Evolutionary conservation across 2,888 invertebrate genomes (phyloP), one percentile per base, ranked within the genome.

Genomic region (Nomada fabriciana): DNA sequence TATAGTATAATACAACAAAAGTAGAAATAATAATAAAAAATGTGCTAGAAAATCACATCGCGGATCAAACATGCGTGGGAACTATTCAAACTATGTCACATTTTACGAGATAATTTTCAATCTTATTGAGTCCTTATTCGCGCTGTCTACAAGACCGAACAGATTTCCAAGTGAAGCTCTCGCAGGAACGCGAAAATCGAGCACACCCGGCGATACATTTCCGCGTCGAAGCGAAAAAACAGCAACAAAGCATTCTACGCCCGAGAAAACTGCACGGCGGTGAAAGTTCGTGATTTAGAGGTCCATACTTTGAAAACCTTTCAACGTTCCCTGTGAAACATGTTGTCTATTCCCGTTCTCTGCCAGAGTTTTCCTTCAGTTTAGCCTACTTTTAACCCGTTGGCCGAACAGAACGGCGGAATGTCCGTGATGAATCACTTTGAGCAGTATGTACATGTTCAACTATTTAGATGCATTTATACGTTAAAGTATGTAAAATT

Each of bases 261-360:
- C 10, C 59, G 43, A 18, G 65, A 55, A 78, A 60, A 55, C 52
- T 71, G 23, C 23, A 53, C 43, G 36, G 20, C 42, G 25, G 47
- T 47, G 36, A 67, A 70, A 80, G 60, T 76, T 70, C 57, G 43
- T 61, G 80, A 80, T 80, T 80, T 80, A 76, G 57, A 50, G 53
- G 47, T 36, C 36, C 36, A 36, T 59, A 71, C 71, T 76, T 57
- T 23, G 29, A 42, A 57, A 71, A 70, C 70, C 61, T 65, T 70
- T 60, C 63, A 57, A 18, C 47, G 42, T 52, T 52, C 7, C 57
- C 29, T 47, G 60, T 52, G 57, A 59, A 76, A 79, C 75, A 60
- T 61, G 52, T 59, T 61, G 42, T 55, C 61, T 50, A 68, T 57
- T 42, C 63, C 36, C 23, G 10, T 23, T 23, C 57, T 25, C 47